phyloP scores from a whole-genome alignment of 2,113 vertebrate species.

The Cebus imitator region DNA sequence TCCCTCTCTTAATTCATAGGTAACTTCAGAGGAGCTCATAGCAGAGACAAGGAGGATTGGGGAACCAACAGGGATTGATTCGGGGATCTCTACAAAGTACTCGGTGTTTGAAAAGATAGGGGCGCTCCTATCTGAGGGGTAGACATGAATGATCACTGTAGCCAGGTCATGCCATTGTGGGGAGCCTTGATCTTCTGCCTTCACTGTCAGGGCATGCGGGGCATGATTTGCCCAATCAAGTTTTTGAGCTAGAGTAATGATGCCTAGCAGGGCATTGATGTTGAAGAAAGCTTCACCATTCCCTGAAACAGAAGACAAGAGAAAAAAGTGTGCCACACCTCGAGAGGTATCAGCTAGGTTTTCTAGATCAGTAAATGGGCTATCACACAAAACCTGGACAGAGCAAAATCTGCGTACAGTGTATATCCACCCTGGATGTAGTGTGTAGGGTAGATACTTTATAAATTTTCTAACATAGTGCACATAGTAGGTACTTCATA shows the following conservation, averaged over 20 bases:
- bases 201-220: slow-evolving; percentile 89
- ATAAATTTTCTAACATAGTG: not conserved
- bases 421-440: not conserved
- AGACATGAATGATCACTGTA: slow-evolving; percentile 86
- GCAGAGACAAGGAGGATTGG: slow-evolving; percentile 89
- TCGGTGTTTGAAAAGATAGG: slow-evolving; percentile 90
- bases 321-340: not conserved
- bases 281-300: slow-evolving; percentile 90
- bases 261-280: slow-evolving; percentile 88
- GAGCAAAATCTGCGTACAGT: not conserved
- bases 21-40: slow-evolving; percentile 88
- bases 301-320: slow-evolving; percentile 86
- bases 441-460: not conserved
- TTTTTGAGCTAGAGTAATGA: slow-evolving; percentile 87
- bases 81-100: slow-evolving; percentile 93
- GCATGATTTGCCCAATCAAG: slow-evolving; percentile 85
- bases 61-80: slow-evolving; percentile 85
- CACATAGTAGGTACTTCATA: not conserved
- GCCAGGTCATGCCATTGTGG: slow-evolving; percentile 90
- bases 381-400: not conserved
- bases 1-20: slow-evolving; percentile 92
- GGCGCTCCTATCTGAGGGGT: slow-evolving; percentile 88
- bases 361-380: slow-evolving; percentile 5
- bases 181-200: slow-evolving; percentile 93
- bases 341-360: not conserved